Conservation (phyloP, 2,888 invertebrate species). For the Hirtodrosophila trivittata region DNA sequence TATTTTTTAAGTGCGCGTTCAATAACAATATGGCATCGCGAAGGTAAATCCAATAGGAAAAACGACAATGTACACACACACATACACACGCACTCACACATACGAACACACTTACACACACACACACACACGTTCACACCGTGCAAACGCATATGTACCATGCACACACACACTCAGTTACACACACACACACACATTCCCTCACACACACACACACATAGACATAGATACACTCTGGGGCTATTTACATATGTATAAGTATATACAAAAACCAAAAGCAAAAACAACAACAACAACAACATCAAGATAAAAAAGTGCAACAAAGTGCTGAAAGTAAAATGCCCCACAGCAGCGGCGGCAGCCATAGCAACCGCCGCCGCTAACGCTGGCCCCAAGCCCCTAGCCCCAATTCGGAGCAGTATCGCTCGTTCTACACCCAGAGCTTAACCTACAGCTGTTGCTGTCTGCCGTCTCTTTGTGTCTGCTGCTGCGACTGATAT, state of each 20-base stretch:
- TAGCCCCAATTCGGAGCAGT: conserved; percentile 2
- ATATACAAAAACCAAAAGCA: conserved; percentile 62
- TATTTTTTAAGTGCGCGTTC: conserved; percentile 75
- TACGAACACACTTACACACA: conserved; percentile 17
- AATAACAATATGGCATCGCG: conserved; percentile 82
- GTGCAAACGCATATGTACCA: conserved; percentile 13
- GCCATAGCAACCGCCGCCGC: not conserved
- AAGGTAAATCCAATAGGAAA: conserved; percentile 78
- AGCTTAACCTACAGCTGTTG: conserved; percentile 24
- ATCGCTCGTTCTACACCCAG: conserved; percentile 16
- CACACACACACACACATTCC: conserved; percentile 5
- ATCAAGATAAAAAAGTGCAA: conserved; percentile 61
- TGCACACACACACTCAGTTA: conserved; percentile 24
- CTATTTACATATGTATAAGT: conserved; percentile 74
- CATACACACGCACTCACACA: conserved; percentile 12
- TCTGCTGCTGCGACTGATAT: conserved; percentile 8
- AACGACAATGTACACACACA: conserved; percentile 62
- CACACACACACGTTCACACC: conserved; percentile 25
- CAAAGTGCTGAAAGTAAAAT: conserved; percentile 49
- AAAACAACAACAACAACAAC: conserved; percentile 45
- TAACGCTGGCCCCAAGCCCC: not conserved
- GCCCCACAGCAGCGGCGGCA: conserved; percentile 22
- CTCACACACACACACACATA: conserved; percentile 25
- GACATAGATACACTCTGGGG: conserved; percentile 57
- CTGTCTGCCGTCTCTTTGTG: conserved; percentile 9